Base-by-base conservation (phyloP, 2,888 invertebrate species). In the Cordilura impudica region DNA sequence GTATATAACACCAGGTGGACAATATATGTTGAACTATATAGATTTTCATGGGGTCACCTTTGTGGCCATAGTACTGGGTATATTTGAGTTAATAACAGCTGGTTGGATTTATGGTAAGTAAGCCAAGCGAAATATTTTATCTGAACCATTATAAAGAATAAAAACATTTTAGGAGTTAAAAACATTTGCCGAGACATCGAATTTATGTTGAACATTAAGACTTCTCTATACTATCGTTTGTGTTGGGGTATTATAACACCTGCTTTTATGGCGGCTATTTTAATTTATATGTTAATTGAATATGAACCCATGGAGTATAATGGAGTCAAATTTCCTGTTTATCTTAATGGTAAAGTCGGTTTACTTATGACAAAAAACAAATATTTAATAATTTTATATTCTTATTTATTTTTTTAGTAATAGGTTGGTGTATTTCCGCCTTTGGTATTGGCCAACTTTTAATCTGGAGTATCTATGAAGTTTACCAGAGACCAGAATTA, bases 201-300 rank as follows among this genome's bases (percentile, higher is more conserved):
- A 86, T 96, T 94, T 86, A 96, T 96, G 96, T 88, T 95, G 82
- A 93, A 93, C 49, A 91, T 91, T 12, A 92, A 92, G 87, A 89
- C 89, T 0, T 88, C 93, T 1, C 83, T 93, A 16, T 96, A 95
- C 87, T 96, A 96, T 94, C 92, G 95, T 77, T 81, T 94, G 29
- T 95, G 95, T 80, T 96, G 96, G 96, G 92, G 92, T 0, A 60
- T 95, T n/a, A 89, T 95, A 58, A 94, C 94, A 4, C 96, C 96
- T 0, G 85, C 91, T 0, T 89, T 94, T 78, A 93, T 96, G 91
- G 86, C 93, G 12, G 87, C 91, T 2, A 95, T 96, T 53, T 92
- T 96, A 82, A 81, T 94, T 19, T 95, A 95, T 86, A 94, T 93
- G 4, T 87, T 95, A 31, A 86, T 90, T 0, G 92, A 92, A 0